Conservation (phyloP, 2,797 vertebrate species). For the Sternotherus odoratus region DNA sequence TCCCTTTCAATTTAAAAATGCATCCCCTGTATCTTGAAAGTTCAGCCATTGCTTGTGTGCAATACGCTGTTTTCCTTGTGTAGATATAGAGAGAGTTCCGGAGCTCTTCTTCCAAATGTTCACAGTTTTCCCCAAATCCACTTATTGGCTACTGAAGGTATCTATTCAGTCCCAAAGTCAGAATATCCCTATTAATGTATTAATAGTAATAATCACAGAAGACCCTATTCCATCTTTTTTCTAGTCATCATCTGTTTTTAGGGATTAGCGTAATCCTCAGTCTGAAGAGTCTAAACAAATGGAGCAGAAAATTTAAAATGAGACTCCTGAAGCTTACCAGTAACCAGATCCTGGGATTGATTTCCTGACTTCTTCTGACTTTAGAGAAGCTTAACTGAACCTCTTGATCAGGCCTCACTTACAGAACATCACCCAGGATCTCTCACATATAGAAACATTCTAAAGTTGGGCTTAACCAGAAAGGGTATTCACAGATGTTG, state of each 20-base stretch:
- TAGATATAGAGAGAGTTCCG: neutral
- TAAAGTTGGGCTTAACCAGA: neutral
- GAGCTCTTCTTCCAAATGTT: neutral
- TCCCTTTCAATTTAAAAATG: neutral
- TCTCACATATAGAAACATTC: neutral
- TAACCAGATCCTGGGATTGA: neutral
- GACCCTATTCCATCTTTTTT: neutral
- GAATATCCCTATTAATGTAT: neutral
- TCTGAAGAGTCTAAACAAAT: neutral
- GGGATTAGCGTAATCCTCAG: neutral
- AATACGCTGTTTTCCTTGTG: neutral
- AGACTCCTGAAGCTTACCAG: neutral
- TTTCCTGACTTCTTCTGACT: fast-evolving
- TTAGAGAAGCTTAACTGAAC: neutral
- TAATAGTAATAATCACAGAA: neutral
- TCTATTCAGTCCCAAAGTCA: neutral
- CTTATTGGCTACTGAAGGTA: neutral
- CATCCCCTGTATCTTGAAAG: neutral
- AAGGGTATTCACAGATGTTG: neutral
- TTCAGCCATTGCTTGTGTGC: neutral
- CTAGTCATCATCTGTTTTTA: neutral
- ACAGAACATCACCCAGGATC: fast-evolving
- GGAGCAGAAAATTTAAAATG: neutral
- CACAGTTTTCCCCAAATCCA: neutral
- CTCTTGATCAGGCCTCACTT: neutral